Conservation (phyloP, 2,113 vertebrate species). For the Anhinga anhinga region DNA sequence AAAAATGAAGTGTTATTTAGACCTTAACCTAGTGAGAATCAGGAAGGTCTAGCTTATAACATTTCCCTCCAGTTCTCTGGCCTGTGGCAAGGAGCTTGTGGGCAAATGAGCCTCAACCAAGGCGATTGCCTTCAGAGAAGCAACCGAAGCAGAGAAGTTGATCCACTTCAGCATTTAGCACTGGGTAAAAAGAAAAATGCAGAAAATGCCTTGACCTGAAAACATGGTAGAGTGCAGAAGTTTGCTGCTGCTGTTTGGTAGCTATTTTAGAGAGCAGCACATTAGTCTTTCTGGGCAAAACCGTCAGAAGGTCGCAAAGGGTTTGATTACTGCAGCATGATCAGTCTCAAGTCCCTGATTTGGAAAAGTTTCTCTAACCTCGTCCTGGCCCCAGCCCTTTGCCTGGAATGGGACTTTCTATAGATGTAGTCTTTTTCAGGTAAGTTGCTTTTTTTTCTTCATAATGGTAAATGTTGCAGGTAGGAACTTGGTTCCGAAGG, state of each 20-base stretch:
- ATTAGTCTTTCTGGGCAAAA: background rate
- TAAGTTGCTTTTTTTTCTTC: background rate
- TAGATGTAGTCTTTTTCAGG: background rate
- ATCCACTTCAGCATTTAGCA: background rate
- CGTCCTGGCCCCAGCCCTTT: background rate
- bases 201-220: background rate
- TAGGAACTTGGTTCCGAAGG: background rate
- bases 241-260: background rate
- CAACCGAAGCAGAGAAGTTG: background rate
- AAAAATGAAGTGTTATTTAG: background rate
- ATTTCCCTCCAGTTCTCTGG: background rate
- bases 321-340: background rate
- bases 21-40: background rate
- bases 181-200: background rate
- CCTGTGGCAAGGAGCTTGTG: background rate
- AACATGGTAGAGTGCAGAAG: background rate
- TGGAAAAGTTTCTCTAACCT: background rate
- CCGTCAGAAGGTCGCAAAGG: background rate
- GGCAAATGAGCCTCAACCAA: background rate
- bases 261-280: background rate
- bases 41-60: background rate
- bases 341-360: background rate
- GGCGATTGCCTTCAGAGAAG: background rate
- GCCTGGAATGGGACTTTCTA: background rate
- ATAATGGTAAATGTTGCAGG: background rate